A percentile compares a stretch with the other conserved stretches of the same genome.
phyloP scores from a whole-genome alignment of 1,140 invertebrate genomes.

The Drosophila azteca region DNA sequence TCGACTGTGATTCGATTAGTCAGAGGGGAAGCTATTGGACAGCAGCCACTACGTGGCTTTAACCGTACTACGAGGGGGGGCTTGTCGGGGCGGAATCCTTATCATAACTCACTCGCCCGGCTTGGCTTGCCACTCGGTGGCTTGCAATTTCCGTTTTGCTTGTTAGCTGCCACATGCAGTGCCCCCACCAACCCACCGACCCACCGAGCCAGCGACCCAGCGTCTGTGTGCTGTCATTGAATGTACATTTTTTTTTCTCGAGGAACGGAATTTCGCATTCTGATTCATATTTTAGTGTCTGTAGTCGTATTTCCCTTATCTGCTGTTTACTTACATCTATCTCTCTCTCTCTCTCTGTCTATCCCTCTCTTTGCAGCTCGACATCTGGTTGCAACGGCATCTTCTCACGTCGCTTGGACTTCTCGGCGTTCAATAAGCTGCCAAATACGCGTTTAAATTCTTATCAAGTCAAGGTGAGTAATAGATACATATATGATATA shows the following conservation, averaged over 20 bases:
- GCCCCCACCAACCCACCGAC: neutral
- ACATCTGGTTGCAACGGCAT: constrained; percentile 94
- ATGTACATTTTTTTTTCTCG: constrained; percentile 51
- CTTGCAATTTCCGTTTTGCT: constrained; percentile 29
- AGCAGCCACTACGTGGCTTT: constrained; percentile 22
- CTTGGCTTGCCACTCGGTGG: constrained; percentile 36
- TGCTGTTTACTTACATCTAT: constrained; percentile 22
- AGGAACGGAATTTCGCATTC: constrained; percentile 21
- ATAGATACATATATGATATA: constrained; percentile 8
- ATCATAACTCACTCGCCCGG: constrained; percentile 31
- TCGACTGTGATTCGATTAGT: constrained; percentile 21
- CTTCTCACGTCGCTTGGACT: constrained; percentile 95
- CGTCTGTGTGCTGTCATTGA: constrained; percentile 43
- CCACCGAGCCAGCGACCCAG: too few relatives aligned
- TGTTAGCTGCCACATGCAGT: constrained; percentile 46
- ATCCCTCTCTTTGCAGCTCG: constrained; percentile 86
- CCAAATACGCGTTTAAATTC: constrained; percentile 98
- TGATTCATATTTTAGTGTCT: constrained; percentile 15
- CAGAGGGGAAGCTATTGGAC: neutral
- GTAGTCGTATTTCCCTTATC: constrained; percentile 23
- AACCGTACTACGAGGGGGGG: neutral
- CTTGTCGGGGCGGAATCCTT: constrained; percentile 22
- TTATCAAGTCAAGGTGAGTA: constrained; percentile 98
- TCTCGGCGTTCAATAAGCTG: constrained; percentile 96
- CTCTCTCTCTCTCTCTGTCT: constrained; percentile 28